phyloP scores from a whole-genome alignment of 2,888 invertebrate species.

The Philereme transversata region DNA sequence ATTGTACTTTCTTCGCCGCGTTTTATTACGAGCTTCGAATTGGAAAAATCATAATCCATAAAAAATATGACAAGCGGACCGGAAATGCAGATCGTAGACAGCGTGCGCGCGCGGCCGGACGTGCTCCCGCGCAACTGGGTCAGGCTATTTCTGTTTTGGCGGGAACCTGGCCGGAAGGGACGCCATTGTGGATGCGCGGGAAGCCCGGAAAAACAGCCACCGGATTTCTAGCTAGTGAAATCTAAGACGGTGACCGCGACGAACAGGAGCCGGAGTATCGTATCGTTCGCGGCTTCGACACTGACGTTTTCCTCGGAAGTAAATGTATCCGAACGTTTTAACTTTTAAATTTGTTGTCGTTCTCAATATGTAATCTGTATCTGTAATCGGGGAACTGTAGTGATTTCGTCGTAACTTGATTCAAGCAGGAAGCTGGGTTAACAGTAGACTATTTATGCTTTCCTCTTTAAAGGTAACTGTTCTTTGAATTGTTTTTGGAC shows the following conservation, averaged over 20 bases:
- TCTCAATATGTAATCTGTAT: conserved; percentile 54
- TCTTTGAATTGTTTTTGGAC: conserved; percentile 46
- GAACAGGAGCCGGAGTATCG: conserved; percentile 62
- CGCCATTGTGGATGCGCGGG: conserved; percentile 81
- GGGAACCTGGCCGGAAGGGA: conserved; percentile 82
- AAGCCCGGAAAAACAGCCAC: conserved; percentile 79
- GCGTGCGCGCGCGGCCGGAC: conserved; percentile 67
- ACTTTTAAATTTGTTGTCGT: conserved; percentile 55
- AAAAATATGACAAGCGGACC: conserved; percentile 76
- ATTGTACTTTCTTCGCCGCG: conserved; percentile 50
- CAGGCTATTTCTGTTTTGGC: conserved; percentile 83
- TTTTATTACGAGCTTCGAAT: conserved; percentile 51
- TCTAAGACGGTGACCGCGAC: conserved; percentile 60
- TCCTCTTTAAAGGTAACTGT: conserved; percentile 47
- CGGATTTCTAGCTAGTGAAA: conserved; percentile 82
- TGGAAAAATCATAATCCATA: conserved; percentile 73
- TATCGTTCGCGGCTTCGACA: conserved; percentile 51
- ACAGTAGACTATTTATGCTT: conserved; percentile 49
- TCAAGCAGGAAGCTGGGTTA: conserved; percentile 54
- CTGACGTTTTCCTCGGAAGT: conserved; percentile 64
- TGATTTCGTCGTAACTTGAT: conserved; percentile 53
- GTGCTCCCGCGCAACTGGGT: conserved; percentile 78
- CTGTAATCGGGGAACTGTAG: conserved; percentile 55
- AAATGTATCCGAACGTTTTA: conserved; percentile 58
- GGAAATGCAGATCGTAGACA: conserved; percentile 78